Conservation (phyloP, 2,797 vertebrate species). For the Hemitrygon akajei region DNA sequence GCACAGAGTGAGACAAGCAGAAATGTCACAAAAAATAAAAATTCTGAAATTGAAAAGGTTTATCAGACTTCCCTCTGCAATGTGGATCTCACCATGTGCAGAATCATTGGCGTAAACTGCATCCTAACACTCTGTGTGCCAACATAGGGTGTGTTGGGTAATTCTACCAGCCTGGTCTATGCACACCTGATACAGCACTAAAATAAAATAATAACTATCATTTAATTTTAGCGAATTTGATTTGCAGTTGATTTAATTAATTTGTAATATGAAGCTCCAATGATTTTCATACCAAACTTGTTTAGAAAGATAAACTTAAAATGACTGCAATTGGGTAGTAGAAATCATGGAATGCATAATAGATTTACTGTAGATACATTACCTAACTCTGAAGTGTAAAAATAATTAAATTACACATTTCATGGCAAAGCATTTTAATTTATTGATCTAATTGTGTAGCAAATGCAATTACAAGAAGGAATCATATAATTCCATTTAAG, state of each 20-base stretch:
- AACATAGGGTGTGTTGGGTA: neutral
- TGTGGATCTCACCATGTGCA: neutral
- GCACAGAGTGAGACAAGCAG: neutral
- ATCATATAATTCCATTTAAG: neutral
- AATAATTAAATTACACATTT: neutral
- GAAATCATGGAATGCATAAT: neutral
- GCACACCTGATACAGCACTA: constrained; percentile 3
- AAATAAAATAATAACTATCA: neutral
- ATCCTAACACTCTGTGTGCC: neutral
- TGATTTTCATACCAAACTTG: neutral
- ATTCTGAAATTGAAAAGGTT: neutral
- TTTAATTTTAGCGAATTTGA: neutral
- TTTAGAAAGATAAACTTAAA: neutral
- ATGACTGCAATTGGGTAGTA: neutral
- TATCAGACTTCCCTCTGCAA: neutral
- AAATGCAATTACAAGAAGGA: neutral
- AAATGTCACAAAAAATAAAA: neutral
- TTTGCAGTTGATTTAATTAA: neutral
- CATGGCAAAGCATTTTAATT: neutral
- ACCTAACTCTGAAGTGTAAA: neutral
- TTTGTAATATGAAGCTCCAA: neutral
- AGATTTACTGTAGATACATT: neutral
- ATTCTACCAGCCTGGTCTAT: neutral
- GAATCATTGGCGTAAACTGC: neutral
- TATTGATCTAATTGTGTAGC: too few relatives aligned